Conservation (phyloP, 2,113 vertebrate genomes). For the Zonotrichia leucophrys region DNA sequence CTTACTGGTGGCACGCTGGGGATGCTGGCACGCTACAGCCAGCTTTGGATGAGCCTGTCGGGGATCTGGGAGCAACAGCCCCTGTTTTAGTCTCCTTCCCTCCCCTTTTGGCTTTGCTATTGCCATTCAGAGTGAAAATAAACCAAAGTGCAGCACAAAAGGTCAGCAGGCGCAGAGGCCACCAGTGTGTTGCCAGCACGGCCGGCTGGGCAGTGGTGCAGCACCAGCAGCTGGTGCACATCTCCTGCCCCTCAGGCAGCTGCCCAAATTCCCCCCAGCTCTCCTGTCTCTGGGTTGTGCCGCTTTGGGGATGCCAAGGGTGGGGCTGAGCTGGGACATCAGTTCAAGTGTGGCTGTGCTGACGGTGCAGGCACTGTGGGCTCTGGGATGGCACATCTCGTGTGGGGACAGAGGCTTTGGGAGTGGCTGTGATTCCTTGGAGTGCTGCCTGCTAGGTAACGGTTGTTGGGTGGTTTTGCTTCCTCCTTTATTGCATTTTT, state of each 20-base stretch:
- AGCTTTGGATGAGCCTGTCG: background rate
- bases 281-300: accelerated
- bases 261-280: background rate
- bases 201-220: background rate
- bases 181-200: background rate
- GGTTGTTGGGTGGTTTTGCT: background rate
- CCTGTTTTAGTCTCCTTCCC: background rate
- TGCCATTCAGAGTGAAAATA: background rate
- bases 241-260: accelerated
- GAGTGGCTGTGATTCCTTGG: background rate
- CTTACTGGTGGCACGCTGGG: accelerated
- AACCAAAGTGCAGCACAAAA: constrained; percentile 16
- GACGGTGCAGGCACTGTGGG: background rate
- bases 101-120: constrained; percentile 3
- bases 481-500: constrained; percentile 6
- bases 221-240: background rate
- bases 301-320: background rate
- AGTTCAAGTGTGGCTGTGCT: background rate
- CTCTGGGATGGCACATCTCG: background rate
- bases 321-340: background rate
- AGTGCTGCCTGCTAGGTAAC: background rate
- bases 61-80: background rate
- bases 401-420: background rate
- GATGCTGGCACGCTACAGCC: accelerated
- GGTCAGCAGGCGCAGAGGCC: background rate